A percentile compares a stretch with the other conserved stretches of the same genome.
Conservation (phyloP, 2,888 invertebrate genomes). For the Drosophila formosana region DNA sequence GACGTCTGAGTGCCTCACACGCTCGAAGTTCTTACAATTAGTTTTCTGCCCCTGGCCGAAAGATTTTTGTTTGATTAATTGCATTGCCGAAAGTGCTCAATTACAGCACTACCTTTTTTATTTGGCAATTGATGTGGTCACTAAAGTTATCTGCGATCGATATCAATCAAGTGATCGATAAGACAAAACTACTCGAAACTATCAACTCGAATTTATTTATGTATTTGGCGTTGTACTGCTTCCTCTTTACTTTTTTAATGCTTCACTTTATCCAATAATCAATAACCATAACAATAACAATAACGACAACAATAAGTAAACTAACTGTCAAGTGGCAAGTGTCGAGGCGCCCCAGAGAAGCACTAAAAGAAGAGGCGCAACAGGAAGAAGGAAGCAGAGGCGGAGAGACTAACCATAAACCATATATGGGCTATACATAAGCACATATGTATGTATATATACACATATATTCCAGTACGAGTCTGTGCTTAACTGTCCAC, state of each 20-base stretch:
- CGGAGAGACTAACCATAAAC: slow-evolving; percentile 19
- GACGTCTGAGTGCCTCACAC: neutral
- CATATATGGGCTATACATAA: slow-evolving; percentile 29
- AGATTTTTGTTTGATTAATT: slow-evolving; percentile 19
- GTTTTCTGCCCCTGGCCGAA: neutral
- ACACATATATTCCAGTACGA: slow-evolving; percentile 11
- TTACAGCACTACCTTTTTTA: slow-evolving; percentile 4
- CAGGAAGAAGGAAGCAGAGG: neutral
- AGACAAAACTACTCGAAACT: neutral
- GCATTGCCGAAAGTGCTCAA: slow-evolving; percentile 16
- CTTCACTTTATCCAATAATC: neutral
- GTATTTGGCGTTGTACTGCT: slow-evolving; percentile 7
- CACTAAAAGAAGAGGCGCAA: neutral
- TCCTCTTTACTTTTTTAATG: neutral
- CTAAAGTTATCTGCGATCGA: neutral
- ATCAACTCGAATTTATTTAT: neutral
- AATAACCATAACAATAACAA: slow-evolving; percentile 1
- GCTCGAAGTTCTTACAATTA: slow-evolving; percentile 14
- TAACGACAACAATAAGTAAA: slow-evolving; percentile 7
- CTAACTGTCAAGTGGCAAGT: slow-evolving; percentile 21
- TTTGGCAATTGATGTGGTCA: too few relatives aligned
- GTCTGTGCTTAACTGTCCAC: slow-evolving; percentile 74
- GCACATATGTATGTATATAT: neutral
- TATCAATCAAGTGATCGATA: slow-evolving; percentile 12
- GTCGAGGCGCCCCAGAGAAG: slow-evolving; percentile 9